Percentiles rank a stretch among this genome's conserved stretches.
These are phyloP conservation scores for Drosophila baimaii DNA, from an alignment of 1,140 invertebrate species.

Conservation along the genomic window DNA sequence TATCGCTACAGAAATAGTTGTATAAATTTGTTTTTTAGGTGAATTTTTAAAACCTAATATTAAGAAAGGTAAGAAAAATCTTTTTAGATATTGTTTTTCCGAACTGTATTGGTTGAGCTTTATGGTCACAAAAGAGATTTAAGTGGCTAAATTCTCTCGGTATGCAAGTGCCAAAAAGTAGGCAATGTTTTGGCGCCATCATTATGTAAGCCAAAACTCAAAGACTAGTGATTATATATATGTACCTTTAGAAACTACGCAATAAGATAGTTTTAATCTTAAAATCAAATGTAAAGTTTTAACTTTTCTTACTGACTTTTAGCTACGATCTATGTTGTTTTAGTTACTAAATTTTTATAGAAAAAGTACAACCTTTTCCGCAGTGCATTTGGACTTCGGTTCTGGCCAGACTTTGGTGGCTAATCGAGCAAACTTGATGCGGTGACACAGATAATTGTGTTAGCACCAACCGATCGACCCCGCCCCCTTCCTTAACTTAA, in stretches of 20 bases:
- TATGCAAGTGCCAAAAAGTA: background rate
- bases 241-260: no score
- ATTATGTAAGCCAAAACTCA: background rate
- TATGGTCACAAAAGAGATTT: background rate
- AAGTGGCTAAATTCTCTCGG: no score
- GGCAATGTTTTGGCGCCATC: background rate
- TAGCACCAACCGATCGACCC: constrained; percentile 36
- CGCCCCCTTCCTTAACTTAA: constrained; percentile 40
- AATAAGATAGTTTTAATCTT: background rate
- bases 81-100: background rate
- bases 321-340: no score
- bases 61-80: background rate
- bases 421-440: constrained; percentile 29
- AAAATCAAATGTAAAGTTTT: background rate
- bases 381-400: constrained; percentile 23
- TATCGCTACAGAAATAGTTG: background rate
- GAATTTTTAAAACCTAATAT: background rate
- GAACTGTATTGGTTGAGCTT: background rate
- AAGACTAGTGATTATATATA: no score
- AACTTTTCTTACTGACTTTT: background rate
- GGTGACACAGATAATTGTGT: constrained; percentile 64
- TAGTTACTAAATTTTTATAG: background rate
- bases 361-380: background rate
- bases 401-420: constrained; percentile 43
- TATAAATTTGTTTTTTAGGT: background rate